Percentiles rank a stretch among this genome's conserved stretches.
These are phyloP conservation scores for Aleiodes sp. DNA, from an alignment of 1,140 invertebrate genomes.

Conservation along the genomic window DNA sequence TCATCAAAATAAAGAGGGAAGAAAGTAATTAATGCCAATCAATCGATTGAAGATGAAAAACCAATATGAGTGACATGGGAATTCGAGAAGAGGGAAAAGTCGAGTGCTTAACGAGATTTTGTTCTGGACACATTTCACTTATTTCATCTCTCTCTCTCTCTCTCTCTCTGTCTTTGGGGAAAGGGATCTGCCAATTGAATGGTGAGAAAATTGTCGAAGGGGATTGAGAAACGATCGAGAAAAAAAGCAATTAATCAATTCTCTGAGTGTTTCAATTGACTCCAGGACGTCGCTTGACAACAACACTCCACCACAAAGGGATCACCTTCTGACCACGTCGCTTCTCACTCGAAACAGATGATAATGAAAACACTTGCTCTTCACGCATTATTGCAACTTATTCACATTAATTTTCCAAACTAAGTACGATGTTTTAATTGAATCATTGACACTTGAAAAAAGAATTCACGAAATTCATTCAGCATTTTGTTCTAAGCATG, in stretches of 20 bases:
- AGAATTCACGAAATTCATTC: background rate
- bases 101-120: no score
- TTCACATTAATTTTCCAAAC: background rate
- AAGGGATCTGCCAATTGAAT: no score
- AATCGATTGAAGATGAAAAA: no score
- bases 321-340: background rate
- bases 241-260: background rate
- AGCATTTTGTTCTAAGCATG: no score
- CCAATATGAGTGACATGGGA: no score
- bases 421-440: no score
- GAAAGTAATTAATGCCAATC: no score
- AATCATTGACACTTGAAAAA: background rate
- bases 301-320: background rate
- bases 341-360: slow-evolving; percentile 1
- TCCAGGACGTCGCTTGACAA: slow-evolving; percentile 22
- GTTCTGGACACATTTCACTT: no score
- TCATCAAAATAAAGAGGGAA: no score
- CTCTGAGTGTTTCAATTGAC: background rate
- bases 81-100: no score
- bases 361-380: background rate
- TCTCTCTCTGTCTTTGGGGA: no score
- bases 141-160: no score
- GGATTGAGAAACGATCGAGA: background rate
- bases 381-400: slow-evolving; percentile 9
- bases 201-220: background rate